A percentile compares a stretch with the other conserved stretches of the same genome.
Evolutionary conservation across 2,888 invertebrate genomes (phyloP).

Genomic region (Synergus itoensis): DNA sequence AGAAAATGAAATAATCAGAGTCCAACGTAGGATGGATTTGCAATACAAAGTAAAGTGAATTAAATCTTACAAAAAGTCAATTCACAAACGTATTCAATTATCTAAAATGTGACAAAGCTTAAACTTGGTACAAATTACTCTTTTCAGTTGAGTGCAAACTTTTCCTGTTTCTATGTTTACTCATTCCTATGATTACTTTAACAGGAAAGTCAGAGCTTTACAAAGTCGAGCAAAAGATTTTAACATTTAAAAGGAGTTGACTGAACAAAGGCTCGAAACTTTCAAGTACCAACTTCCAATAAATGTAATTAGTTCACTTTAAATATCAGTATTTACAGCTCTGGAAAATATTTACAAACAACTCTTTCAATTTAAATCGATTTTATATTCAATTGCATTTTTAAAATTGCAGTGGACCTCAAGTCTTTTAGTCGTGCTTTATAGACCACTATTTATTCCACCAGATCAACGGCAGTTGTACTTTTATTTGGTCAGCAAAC

Average conservation of each 20-base stretch:
- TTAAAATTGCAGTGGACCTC: not conserved
- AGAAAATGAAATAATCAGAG: slow-evolving; percentile 18
- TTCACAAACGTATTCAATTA: too few relatives aligned
- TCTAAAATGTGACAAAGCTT: not conserved
- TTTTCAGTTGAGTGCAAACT: too few relatives aligned
- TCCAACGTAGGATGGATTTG: not conserved
- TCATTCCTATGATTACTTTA: not conserved
- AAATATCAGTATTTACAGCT: not conserved
- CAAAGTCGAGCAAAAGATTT: not conserved
- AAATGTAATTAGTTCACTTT: not conserved
- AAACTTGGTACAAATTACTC: too few relatives aligned
- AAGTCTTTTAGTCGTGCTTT: slow-evolving; percentile 42
- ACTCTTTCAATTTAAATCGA: not conserved
- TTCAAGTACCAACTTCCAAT: not conserved
- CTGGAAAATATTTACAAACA: not conserved
- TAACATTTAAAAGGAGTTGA: slow-evolving; percentile 14
- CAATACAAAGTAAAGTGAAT: not conserved
- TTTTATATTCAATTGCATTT: too few relatives aligned
- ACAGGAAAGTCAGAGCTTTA: not conserved
- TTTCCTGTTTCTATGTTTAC: not conserved
- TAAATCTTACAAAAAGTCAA: not conserved
- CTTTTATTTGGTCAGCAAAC: slow-evolving; percentile 49
- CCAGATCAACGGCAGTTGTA: slow-evolving; percentile 48
- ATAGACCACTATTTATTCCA: slow-evolving; percentile 51
- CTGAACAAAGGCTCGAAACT: not conserved